These are phyloP conservation scores for Rhagologus leucostigma DNA, from an alignment of 2,113 vertebrate genomes.

Conservation along the genomic window DNA sequence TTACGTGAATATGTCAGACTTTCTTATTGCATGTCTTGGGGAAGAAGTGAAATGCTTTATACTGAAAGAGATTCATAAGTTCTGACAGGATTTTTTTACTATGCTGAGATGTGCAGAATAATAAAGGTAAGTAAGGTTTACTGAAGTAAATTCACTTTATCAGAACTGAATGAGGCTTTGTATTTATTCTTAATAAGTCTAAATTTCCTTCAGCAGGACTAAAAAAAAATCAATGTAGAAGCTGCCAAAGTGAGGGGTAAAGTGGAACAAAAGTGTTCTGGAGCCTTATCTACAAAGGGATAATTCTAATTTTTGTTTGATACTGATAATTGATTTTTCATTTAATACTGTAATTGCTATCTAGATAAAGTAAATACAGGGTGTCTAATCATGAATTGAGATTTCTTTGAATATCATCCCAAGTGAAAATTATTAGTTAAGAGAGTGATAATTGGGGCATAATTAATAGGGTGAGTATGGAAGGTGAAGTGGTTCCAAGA, in stretches of 20 bases:
- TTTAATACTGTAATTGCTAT: neutral
- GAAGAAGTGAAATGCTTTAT: neutral
- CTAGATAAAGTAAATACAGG: neutral
- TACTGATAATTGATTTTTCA: neutral
- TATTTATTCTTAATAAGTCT: neutral
- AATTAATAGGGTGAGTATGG: neutral
- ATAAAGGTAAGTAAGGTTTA: neutral
- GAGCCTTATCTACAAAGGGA: neutral
- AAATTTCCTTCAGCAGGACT: neutral
- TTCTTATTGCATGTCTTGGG: neutral
- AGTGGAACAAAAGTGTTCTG: neutral
- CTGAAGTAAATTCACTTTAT: neutral
- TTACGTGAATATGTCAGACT: neutral
- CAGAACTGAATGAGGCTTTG: neutral
- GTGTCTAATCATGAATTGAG: neutral
- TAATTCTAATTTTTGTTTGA: neutral
- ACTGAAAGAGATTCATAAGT: neutral
- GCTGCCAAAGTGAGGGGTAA: neutral
- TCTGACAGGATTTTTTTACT: neutral
- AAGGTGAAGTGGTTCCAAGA: neutral
- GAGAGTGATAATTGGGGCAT: neutral
- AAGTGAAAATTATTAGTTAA: neutral
- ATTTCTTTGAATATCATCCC: neutral
- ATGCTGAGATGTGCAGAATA: neutral
- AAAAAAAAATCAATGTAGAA: neutral